Evolutionary conservation across 2,888 invertebrate species (phyloP), one percentile per base, ranked within the genome.

Genomic region (Sceliomorpha sp.): DNA sequence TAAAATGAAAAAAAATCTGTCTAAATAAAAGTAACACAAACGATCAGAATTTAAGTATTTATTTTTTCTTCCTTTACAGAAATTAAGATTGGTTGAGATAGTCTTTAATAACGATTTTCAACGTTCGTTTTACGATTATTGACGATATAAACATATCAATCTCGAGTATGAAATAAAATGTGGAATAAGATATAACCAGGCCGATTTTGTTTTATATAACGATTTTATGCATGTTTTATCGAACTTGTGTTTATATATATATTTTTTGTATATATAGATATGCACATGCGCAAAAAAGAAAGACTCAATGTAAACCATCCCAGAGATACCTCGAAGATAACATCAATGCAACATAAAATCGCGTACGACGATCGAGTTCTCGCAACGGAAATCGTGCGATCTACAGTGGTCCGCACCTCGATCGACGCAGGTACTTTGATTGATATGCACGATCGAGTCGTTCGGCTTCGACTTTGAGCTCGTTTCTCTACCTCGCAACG

Each of bases 381-480:
- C 15, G 6, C 15, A 42, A 13, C 31, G 51, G 50, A 60, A 60
- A 59, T 37, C 40, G 44, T 26, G 1, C 45, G 15, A 29, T 10
- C 45, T 20, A 17, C 45, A 13, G 40, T 13, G 32, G 20, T 31
- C 40, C 12, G 51, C 42, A 10, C 29, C 44, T 34, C 32, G 13
- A 26, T 58, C 14, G 39, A 31, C 31, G 32, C 15, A 29, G 44
- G 17, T 17, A 20, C 32, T 47, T 32, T 20, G 53, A 55, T 40
- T 36, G 44, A 64, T 64, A 13, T 12, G 20, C 17, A 29, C 39
- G 62, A 42, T 45, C 32, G 13, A 42, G 34, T 40, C 8, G 20
- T 40, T 53, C 31, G 40, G 51, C 32, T 17, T 12, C 15, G 17
- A 39, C 47, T 67, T 53, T 51, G 56, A 63, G 51, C 67, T 32